These are phyloP conservation scores for Cheiracanthium punctorium DNA, from an alignment of 2,888 invertebrate species.

Conservation along the genomic window DNA sequence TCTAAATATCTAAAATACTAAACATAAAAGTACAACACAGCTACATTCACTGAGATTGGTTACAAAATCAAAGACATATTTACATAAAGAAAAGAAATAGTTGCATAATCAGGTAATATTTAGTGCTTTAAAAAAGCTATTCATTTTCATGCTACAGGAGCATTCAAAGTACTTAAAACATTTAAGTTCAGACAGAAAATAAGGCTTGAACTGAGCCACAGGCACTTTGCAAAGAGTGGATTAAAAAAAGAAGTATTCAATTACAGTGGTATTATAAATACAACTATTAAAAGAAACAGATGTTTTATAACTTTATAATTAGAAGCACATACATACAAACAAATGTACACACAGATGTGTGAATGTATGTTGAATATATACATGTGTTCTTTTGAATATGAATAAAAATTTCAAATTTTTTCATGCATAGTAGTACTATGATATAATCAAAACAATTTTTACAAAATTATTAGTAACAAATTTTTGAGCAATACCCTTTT, in stretches of 20 bases:
- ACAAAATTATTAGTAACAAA: slow-evolving; percentile 7
- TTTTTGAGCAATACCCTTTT: slow-evolving; percentile 18
- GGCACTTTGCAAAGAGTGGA: slow-evolving; percentile 33
- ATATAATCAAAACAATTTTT: neutral
- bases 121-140: neutral
- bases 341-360: too few species aligned
- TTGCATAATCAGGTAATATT: neutral
- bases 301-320: too few species aligned
- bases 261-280: too few species aligned
- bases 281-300: too few species aligned
- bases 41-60: neutral
- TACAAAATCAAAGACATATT: neutral
- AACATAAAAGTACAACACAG: neutral
- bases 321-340: neutral
- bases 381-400: too few species aligned
- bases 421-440: too few species aligned
- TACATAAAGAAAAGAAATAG: neutral
- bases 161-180: neutral
- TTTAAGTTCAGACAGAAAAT: neutral
- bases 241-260: neutral
- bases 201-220: slow-evolving; percentile 19
- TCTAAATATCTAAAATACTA: neutral
- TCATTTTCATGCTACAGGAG: neutral
- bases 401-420: too few species aligned
- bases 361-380: too few species aligned